phyloP scores from a whole-genome alignment of 1,140 invertebrate species.

The Ceratitis capitata region DNA sequence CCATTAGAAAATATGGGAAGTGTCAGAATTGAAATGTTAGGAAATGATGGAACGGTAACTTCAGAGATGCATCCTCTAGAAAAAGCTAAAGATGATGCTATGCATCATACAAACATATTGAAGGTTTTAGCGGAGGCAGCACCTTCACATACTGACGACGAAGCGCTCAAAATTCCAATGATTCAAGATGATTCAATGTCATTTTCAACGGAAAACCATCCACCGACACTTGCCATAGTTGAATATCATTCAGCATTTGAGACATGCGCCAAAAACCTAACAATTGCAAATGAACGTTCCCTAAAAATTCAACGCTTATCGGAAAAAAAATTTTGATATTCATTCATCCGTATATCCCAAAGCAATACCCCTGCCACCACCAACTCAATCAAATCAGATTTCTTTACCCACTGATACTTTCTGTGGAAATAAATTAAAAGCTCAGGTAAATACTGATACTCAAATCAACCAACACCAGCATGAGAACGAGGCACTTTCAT shows the following conservation, averaged over 20 bases:
- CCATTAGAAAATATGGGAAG: not conserved
- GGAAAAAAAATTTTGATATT: not conserved
- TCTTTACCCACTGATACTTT: not conserved
- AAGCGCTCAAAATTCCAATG: not conserved
- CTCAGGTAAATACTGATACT: not conserved
- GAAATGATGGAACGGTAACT: not conserved
- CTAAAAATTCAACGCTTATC: slow-evolving; percentile 25
- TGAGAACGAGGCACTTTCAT: slow-evolving; percentile 51
- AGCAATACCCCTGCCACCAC: slow-evolving; percentile 51
- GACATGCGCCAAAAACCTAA: not conserved
- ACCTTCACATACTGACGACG: not conserved
- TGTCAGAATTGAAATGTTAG: not conserved
- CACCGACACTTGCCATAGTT: slow-evolving; percentile 7
- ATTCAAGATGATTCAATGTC: not conserved
- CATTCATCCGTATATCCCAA: slow-evolving; percentile 31
- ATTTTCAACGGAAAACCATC: not conserved
- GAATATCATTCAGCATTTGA: not conserved
- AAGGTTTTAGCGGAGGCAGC: not conserved
- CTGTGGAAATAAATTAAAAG: not conserved
- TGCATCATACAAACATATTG: not conserved
- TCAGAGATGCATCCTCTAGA: not conserved
- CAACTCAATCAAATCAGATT: not conserved
- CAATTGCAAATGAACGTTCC: not conserved
- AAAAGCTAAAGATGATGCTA: not conserved
- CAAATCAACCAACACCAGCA: slow-evolving; percentile 10